Conservation (phyloP, 2,888 invertebrate species). For the Aspidapion aeneum region DNA sequence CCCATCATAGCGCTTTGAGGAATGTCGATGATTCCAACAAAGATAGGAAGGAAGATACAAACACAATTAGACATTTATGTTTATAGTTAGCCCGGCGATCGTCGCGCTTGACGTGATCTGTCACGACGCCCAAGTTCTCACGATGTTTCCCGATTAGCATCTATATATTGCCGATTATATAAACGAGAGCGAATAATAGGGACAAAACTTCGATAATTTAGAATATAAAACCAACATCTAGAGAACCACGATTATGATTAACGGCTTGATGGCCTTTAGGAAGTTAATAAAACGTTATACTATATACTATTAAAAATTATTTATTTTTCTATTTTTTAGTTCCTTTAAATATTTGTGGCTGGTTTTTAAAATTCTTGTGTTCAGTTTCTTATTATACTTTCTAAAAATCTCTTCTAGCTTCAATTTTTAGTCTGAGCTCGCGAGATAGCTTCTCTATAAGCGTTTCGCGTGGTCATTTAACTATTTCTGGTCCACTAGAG, state of each 20-base stretch:
- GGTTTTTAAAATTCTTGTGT: too few relatives aligned
- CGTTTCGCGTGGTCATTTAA: conserved; percentile 12
- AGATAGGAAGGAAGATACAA: not conserved
- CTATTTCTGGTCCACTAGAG: conserved; percentile 21
- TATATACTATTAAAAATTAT: too few relatives aligned
- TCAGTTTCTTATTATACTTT: too few relatives aligned
- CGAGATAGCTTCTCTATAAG: too few relatives aligned
- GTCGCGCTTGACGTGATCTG: not conserved
- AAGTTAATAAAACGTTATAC: too few relatives aligned
- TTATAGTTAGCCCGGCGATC: not conserved
- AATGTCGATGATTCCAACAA: not conserved
- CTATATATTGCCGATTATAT: conserved; percentile 7
- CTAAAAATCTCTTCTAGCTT: not conserved
- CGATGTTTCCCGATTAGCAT: conserved; percentile 16
- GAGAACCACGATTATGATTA: too few relatives aligned
- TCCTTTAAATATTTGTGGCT: too few relatives aligned
- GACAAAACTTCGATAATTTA: too few relatives aligned
- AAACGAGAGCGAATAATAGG: not conserved
- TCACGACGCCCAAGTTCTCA: conserved; percentile 16
- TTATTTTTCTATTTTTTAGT: too few relatives aligned
- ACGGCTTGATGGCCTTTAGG: too few relatives aligned
- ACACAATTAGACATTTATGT: not conserved
- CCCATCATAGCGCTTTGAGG: too few relatives aligned
- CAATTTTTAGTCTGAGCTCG: not conserved
- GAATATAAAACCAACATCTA: too few relatives aligned